Evolutionary conservation across 2,888 invertebrate genomes (phyloP), one percentile per base, ranked within the genome.

Genomic region (Pristionchus exspectatus): DNA sequence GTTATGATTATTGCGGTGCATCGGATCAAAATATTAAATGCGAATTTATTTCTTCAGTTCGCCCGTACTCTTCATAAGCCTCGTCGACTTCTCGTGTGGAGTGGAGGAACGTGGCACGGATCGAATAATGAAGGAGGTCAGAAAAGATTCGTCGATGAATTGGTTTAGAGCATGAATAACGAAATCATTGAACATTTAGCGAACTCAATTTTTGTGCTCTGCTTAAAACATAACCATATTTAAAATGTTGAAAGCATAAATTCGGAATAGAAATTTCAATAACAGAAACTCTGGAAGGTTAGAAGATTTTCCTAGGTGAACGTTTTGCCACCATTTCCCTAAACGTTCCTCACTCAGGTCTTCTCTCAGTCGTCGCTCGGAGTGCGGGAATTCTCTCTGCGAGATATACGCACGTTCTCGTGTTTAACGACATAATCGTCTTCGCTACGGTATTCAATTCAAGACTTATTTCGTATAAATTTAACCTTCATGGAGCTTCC

Each of bases 301-400:
- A 3, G 38, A 38, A 3, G 38, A 38, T 38, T 38, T 38, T 38
- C 38, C 38, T 3, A 38, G 44, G 1, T 50, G 44, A 10, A 12
- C 44, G 9, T 3, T 50, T 12, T 50, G 44, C 12, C 44, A 7
- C 10, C 44, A 50, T 10, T 7, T 50, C 44, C 44, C 4, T 10
- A 74, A 16, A 30, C 24, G 2, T 5, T 83, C 33, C 38, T 38
- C 18, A 4, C 54, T 27, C 69, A 87, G 87, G 87, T 54, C 87
- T 87, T 5, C 50, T 87, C 5, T 87, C 87, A 14, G 72, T 87
- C 0, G 72, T 54, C 1, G 72, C 72, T 33, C 30, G 54, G 7
- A 87, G 72, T 72, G 87, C 87, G 54, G 87, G 88, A 38, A 30
- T 88, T 38, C 88, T 88, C 59, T 81, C 81, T 33, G 38, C 88